These are phyloP conservation scores for Climacteris rufus DNA, from an alignment of 2,113 vertebrate species.

Conservation along the genomic window DNA sequence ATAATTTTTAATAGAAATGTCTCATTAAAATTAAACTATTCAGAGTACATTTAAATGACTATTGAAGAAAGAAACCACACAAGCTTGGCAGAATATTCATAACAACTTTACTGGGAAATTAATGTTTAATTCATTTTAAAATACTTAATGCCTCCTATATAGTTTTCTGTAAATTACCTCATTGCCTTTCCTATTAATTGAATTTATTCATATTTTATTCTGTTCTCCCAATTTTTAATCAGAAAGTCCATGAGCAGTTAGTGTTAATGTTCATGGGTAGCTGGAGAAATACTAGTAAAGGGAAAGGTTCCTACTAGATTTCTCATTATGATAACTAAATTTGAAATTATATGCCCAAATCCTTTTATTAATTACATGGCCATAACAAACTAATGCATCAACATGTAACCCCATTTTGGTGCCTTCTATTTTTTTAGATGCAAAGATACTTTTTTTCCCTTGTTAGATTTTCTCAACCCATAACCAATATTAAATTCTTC, in stretches of 20 bases:
- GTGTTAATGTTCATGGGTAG: neutral
- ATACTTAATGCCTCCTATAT: conserved; percentile 13
- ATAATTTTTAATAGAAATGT: conserved; percentile 36
- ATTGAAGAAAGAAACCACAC: conserved; percentile 5
- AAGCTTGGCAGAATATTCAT: conserved; percentile 36
- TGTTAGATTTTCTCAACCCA: neutral
- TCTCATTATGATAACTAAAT: conserved; percentile 4
- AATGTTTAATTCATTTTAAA: conserved; percentile 53
- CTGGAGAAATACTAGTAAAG: conserved; percentile 24
- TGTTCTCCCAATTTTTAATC: neutral
- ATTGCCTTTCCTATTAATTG: neutral
- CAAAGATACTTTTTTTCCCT: neutral
- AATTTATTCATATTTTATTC: conserved; percentile 17
- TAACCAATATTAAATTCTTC: neutral
- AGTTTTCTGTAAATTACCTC: conserved; percentile 45
- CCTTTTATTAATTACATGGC: neutral
- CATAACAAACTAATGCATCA: neutral
- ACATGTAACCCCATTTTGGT: neutral
- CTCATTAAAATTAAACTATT: conserved; percentile 60
- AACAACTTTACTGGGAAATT: conserved; percentile 54
- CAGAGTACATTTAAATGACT: conserved; percentile 36
- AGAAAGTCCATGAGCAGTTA: neutral
- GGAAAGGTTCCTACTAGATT: neutral
- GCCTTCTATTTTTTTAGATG: neutral
- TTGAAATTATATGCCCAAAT: neutral